A percentile compares a stretch with the other conserved stretches of the same genome.
phyloP scores from a whole-genome alignment of 2,113 vertebrate species.

The Ahaetulla prasina region DNA sequence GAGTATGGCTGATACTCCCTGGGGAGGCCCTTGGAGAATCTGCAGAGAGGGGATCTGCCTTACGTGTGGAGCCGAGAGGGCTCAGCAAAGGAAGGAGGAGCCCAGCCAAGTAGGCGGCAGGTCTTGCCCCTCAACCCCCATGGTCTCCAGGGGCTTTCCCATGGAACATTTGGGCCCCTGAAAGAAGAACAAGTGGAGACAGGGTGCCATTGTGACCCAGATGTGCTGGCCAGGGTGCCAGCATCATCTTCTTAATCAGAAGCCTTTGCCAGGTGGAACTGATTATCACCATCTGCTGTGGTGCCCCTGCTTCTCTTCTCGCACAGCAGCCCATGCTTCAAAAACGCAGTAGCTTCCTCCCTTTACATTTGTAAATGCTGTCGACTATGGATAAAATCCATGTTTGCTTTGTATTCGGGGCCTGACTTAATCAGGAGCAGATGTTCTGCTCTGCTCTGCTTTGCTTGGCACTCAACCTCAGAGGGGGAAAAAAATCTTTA shows the following conservation, averaged over 20 bases:
- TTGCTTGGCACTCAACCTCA: slow-evolving; percentile 82
- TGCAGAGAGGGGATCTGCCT: neutral
- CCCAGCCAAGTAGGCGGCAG: too few species aligned
- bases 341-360: slow-evolving; percentile 98
- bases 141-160: neutral
- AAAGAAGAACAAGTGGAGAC: slow-evolving; percentile 18
- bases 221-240: slow-evolving; percentile 49
- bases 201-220: slow-evolving; percentile 59
- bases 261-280: slow-evolving; percentile 76
- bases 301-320: slow-evolving; percentile 84
- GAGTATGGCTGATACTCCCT: neutral
- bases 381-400: slow-evolving; percentile 96
- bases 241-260: slow-evolving; percentile 56
- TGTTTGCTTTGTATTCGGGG: slow-evolving; percentile 94
- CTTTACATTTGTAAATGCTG: slow-evolving; percentile 95
- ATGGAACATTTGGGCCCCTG: neutral
- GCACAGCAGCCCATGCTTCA: slow-evolving; percentile 87
- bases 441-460: slow-evolving; percentile 84
- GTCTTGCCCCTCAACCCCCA: neutral
- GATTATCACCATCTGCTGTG: slow-evolving; percentile 91
- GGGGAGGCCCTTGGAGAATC: neutral
- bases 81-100: too few species aligned
- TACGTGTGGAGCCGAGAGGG: neutral
- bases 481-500: slow-evolving; percentile 78
- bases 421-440: slow-evolving; percentile 91